These are phyloP conservation scores for Liasis olivaceus DNA, from an alignment of 2,797 vertebrate genomes.

Conservation along the genomic window DNA sequence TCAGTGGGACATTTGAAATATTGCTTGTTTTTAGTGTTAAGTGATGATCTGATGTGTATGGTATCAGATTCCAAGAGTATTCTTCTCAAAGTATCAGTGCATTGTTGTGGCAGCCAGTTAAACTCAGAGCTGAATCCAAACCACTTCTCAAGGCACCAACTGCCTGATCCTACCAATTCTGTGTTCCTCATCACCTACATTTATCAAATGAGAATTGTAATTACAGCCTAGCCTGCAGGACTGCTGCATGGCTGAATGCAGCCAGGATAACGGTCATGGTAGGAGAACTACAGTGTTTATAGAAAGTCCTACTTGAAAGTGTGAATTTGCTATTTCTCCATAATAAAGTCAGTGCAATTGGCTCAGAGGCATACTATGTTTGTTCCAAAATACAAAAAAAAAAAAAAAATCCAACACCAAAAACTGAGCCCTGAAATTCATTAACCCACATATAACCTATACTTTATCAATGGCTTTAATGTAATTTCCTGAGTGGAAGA, in stretches of 20 bases:
- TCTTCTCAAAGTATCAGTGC: not conserved
- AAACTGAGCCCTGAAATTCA: not conserved
- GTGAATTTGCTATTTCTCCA: not conserved
- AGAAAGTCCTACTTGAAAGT: not conserved
- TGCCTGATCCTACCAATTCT: not conserved
- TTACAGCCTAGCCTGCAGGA: too few species aligned
- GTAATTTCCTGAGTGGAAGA: not conserved
- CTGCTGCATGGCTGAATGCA: not conserved
- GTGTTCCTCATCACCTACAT: not conserved
- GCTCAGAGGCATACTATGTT: not conserved
- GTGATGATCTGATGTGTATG: not conserved
- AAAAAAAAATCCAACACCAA: not conserved
- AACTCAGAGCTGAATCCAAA: not conserved
- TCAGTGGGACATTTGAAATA: slow-evolving; percentile 56
- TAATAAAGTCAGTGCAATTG: not conserved
- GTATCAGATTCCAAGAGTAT: not conserved
- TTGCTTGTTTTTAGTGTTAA: not conserved
- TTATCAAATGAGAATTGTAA: not conserved
- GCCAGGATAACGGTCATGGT: not conserved
- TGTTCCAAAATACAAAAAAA: not conserved
- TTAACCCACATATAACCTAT: not conserved
- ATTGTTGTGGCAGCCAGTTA: not conserved
- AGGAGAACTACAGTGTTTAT: not conserved
- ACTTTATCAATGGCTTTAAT: not conserved
- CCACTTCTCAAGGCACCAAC: not conserved